Evolutionary conservation across 92 coral and sea anemone genomes (phyloP).

Genomic region (Phenganax stokvisi): DNA sequence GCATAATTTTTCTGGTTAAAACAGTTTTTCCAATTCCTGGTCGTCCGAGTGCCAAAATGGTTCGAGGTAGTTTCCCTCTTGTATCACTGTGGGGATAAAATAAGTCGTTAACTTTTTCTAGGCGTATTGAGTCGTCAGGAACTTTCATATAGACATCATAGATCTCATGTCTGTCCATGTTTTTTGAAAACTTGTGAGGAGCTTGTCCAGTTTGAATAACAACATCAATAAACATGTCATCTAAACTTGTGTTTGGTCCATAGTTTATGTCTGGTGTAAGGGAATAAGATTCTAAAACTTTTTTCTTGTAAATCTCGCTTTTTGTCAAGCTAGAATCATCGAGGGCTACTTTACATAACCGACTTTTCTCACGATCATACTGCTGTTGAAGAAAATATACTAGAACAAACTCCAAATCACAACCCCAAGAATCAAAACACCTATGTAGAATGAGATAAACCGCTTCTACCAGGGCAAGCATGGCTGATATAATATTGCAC

Average conservation of each 20-base stretch:
- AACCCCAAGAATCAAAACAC: slow-evolving; percentile 1
- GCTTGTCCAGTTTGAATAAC: slow-evolving; percentile 40
- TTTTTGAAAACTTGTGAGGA: neutral
- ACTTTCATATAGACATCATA: slow-evolving; percentile 6
- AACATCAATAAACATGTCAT: slow-evolving; percentile 47
- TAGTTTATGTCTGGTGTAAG: slow-evolving; percentile 1
- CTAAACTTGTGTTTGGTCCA: neutral
- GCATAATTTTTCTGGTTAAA: slow-evolving; percentile 42
- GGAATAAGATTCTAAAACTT: neutral
- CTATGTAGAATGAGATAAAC: slow-evolving; percentile 12
- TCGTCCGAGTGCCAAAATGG: slow-evolving; percentile 40
- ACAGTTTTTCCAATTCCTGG: slow-evolving; percentile 62
- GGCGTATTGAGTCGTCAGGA: slow-evolving; percentile 23
- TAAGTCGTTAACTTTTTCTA: slow-evolving; percentile 34
- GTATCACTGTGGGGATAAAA: slow-evolving; percentile 15
- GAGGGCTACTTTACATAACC: too few species aligned
- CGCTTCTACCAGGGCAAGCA: slow-evolving; percentile 15
- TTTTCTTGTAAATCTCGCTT: neutral
- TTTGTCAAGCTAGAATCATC: neutral
- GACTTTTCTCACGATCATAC: neutral
- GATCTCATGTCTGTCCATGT: neutral
- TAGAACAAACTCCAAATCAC: slow-evolving; percentile 25
- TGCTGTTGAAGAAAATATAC: slow-evolving; percentile 10
- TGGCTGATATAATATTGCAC: slow-evolving; percentile 7
- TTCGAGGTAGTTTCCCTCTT: neutral